Base-by-base conservation (phyloP, 2,113 vertebrate genomes). In the Mormyrus lacerda region DNA sequence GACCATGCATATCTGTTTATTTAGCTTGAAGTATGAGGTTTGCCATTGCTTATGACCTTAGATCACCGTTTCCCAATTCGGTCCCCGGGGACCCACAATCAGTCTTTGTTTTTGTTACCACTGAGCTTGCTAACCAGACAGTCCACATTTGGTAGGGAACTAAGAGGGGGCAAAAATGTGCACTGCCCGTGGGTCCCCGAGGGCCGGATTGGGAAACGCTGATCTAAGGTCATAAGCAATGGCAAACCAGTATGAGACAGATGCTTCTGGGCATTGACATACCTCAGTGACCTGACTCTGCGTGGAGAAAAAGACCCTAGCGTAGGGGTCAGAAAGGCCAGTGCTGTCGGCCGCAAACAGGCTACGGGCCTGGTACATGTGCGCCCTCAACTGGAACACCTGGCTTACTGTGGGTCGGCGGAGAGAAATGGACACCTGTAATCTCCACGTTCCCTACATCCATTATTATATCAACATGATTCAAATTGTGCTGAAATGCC, bases 201-300 rank as follows among this genome's bases (percentile, higher is more conserved):
- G 24, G 58, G n/a, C 24, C 3, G 2, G 58, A 61, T 27, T 27
- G 58, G n/a, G n/a, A 65, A 65, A 65, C 3, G 3, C 58, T 76
- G 31, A 11, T 15, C 31, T 31, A 5, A 39, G 69, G 35, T n/a
- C 51, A 53, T 53, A 5, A 53, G 17, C 51, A 53, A 19, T 19
- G 19, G 53, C 35, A 7, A 42, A 1, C 73, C 15, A 17, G 10
- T 42, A 39, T 79, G 73, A 15, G 65, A 35, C n/a, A 1, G 65
- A 73, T 35, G 11, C 31, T 73, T 73, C 65, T 31, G 27, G 4
- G n/a, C 10, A 4, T 35, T 35, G 65, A 79, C 82, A 7, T 92
- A 99, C 98, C 98, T 99, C 98, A 0, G 98, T 99, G 93, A 98
- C 98, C 90, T 99, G 98, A 93, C 98, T 98, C 94, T 99, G 97